Percentiles rank a stretch among this genome's conserved stretches.
phyloP scores from a whole-genome alignment of 2,113 vertebrate species.

The Pao palembangensis region DNA sequence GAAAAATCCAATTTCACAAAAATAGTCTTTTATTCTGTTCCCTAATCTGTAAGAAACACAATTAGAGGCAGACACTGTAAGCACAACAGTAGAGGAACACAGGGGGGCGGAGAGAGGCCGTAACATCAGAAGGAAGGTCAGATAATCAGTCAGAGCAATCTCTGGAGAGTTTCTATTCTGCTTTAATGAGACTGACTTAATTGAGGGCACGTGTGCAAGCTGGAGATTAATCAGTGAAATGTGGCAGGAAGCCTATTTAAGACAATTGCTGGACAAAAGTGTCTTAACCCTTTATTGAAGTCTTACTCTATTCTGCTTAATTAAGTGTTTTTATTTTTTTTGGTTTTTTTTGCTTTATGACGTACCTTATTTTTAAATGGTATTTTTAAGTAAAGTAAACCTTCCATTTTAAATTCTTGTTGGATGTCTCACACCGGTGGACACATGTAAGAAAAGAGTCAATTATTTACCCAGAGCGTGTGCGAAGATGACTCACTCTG shows the following conservation, averaged over 20 bases:
- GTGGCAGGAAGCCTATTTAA: neutral
- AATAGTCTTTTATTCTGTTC: neutral
- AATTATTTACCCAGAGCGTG: constrained; percentile 53
- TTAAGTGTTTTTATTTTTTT: too few relatives aligned
- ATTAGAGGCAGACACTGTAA: neutral
- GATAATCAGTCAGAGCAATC: neutral
- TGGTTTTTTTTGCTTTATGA: too few relatives aligned
- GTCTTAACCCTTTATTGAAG: too few relatives aligned
- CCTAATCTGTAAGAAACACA: neutral
- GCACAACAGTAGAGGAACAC: neutral
- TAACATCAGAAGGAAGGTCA: neutral
- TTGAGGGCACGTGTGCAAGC: constrained; percentile 11
- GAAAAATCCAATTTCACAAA: neutral
- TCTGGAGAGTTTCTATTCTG: neutral
- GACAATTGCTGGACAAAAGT: constrained; percentile 17
- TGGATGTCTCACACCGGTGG: constrained; percentile 37
- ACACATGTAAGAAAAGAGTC: constrained; percentile 33
- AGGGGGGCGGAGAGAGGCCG: neutral
- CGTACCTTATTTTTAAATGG: too few relatives aligned
- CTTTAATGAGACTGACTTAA: constrained; percentile 8
- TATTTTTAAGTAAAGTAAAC: too few relatives aligned
- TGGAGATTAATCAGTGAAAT: constrained; percentile 6
- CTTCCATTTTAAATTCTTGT: too few relatives aligned
- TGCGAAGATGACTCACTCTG: constrained; percentile 46
- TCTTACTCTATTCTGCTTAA: too few relatives aligned